Evolutionary conservation across 1,140 invertebrate species (phyloP).

Genomic region (Procambarus virginalis): DNA sequence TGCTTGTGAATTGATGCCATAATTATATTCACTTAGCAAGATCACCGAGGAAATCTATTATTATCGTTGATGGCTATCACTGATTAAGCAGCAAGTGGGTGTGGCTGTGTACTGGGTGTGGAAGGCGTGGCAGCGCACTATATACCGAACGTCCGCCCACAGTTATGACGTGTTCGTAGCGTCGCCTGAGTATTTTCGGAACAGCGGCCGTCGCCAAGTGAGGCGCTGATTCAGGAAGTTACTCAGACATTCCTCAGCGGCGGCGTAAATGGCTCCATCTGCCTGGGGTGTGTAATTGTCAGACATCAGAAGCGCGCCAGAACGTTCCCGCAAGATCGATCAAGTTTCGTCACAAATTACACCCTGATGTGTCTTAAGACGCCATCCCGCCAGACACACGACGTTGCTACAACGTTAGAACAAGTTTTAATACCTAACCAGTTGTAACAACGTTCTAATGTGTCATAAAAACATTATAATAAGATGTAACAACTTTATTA

Average conservation of each 20-base stretch:
- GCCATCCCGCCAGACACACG: too few relatives aligned
- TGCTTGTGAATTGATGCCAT: conserved; percentile 21
- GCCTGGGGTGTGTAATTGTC: too few relatives aligned
- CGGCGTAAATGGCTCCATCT: not conserved
- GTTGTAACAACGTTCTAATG: too few relatives aligned
- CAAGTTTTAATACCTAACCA: too few relatives aligned
- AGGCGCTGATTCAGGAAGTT: conserved; percentile 29
- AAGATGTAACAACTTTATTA: too few relatives aligned
- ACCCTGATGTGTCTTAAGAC: too few relatives aligned
- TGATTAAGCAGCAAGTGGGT: not conserved
- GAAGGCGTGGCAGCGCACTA: not conserved
- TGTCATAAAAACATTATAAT: too few relatives aligned
- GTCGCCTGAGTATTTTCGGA: conserved; percentile 43
- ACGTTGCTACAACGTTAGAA: too few relatives aligned
- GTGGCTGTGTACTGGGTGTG: conserved; percentile 6
- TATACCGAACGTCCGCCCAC: conserved; percentile 27
- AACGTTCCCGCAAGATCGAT: too few relatives aligned
- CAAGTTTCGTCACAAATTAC: too few relatives aligned
- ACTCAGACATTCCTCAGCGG: not conserved
- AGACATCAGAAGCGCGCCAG: too few relatives aligned
- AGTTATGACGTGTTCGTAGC: not conserved
- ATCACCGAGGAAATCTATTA: not conserved
- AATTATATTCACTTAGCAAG: not conserved
- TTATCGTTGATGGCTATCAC: not conserved
- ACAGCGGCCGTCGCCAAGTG: not conserved